phyloP scores from a whole-genome alignment of 2,888 invertebrate species.

The Tenthredo notha region DNA sequence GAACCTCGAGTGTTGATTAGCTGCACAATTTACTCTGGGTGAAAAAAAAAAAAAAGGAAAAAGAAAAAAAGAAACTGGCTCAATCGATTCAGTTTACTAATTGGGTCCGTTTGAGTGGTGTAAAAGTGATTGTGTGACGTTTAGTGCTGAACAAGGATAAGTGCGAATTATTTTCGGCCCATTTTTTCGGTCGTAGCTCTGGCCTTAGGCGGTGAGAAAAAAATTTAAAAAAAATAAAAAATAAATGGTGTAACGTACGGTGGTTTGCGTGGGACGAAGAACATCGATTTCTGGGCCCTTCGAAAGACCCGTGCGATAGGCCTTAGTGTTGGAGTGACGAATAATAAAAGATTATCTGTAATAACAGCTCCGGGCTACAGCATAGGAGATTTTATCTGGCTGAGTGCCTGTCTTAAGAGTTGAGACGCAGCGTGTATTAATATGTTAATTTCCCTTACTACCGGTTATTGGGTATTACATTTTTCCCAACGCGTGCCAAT shows the following conservation, averaged over 20 bases:
- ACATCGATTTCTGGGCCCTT: constrained; percentile 52
- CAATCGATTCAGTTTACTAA: background rate
- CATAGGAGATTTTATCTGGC: constrained; percentile 54
- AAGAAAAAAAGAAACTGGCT: background rate
- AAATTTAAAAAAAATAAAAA: background rate
- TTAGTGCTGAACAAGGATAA: background rate
- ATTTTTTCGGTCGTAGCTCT: background rate
- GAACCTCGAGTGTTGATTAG: background rate
- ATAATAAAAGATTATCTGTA: constrained; percentile 61
- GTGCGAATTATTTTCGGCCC: background rate
- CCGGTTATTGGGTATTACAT: constrained; percentile 65
- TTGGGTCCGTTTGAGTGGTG: background rate
- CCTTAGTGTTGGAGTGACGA: constrained; percentile 63
- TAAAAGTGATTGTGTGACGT: background rate
- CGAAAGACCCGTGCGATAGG: constrained; percentile 49
- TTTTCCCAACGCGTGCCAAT: constrained; percentile 45
- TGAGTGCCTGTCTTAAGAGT: constrained; percentile 56
- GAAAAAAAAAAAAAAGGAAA: background rate
- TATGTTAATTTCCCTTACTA: constrained; percentile 74
- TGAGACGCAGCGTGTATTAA: constrained; percentile 67
- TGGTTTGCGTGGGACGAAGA: constrained; percentile 24
- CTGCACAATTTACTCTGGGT: background rate
- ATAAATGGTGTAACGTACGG: background rate
- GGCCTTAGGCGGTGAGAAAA: background rate
- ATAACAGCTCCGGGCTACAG: constrained; percentile 58